Percentiles rank a stretch among this genome's conserved stretches.
Evolutionary conservation across 2,113 vertebrate species (phyloP).

Genomic region (Thalassoma bifasciatum): DNA sequence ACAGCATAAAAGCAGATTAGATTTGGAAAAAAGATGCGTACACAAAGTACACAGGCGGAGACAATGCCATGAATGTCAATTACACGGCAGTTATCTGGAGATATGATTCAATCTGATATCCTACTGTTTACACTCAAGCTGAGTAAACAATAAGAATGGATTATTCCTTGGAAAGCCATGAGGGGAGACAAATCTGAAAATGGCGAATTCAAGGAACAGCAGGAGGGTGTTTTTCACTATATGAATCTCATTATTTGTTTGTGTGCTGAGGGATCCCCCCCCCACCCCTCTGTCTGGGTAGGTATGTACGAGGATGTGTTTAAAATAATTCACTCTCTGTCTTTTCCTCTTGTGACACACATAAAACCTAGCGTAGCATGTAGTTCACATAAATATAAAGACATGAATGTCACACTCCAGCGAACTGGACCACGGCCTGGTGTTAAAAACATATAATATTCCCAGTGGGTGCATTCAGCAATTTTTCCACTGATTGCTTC

Average conservation of each 20-base stretch:
- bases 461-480: slow-evolving; percentile 24
- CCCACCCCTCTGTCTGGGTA: background rate
- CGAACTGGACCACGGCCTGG: slow-evolving; percentile 18
- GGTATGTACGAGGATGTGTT: slow-evolving; percentile 2
- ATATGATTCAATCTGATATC: slow-evolving; percentile 67
- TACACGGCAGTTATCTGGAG: slow-evolving; percentile 58
- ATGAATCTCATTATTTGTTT: slow-evolving; percentile 17
- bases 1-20: slow-evolving; percentile 48
- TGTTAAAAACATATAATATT: slow-evolving; percentile 52
- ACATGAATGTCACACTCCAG: slow-evolving; percentile 44
- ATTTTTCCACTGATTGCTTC: slow-evolving; percentile 22
- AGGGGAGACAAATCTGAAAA: slow-evolving; percentile 36
- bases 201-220: slow-evolving; percentile 30
- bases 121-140: slow-evolving; percentile 62
- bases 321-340: slow-evolving; percentile 15
- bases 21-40: slow-evolving; percentile 49
- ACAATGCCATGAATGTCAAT: slow-evolving; percentile 67
- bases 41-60: slow-evolving; percentile 33
- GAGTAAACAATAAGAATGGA: slow-evolving; percentile 60
- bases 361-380: slow-evolving; percentile 30
- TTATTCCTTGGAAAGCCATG: slow-evolving; percentile 50
- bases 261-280: background rate
- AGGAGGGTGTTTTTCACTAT: background rate
- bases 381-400: slow-evolving; percentile 34
- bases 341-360: slow-evolving; percentile 10